Evolutionary conservation across 92 coral and sea anemone species (phyloP).

Genomic region (Heteractis magnifica): DNA sequence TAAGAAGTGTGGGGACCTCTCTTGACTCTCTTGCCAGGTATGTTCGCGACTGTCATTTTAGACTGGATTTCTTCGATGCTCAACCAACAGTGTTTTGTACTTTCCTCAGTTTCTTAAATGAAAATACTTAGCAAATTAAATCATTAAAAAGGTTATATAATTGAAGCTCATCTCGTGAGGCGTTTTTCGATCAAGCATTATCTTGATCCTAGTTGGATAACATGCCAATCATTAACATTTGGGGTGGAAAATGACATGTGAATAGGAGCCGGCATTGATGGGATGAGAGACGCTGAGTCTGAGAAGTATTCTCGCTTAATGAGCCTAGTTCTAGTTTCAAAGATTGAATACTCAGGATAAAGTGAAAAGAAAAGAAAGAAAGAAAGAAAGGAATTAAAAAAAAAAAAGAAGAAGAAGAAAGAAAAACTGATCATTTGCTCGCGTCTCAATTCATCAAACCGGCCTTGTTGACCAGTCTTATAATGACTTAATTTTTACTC

Average conservation of each 20-base stretch:
- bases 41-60: too few relatives aligned
- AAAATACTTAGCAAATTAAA: slow-evolving; percentile 2
- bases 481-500: background rate
- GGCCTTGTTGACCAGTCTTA: too few relatives aligned
- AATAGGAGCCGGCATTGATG: background rate
- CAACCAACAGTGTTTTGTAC: background rate
- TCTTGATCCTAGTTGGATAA: background rate
- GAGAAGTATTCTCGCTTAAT: background rate
- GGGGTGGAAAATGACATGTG: background rate
- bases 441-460: too few relatives aligned
- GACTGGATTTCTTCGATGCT: too few relatives aligned
- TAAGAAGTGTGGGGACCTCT: background rate
- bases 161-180: background rate
- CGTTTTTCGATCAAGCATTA: background rate
- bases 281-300: background rate
- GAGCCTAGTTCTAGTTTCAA: background rate
- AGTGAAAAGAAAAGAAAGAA: background rate
- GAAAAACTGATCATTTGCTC: background rate
- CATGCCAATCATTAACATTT: background rate
- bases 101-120: background rate
- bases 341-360: background rate
- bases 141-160: background rate
- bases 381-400: background rate
- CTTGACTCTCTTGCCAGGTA: too few relatives aligned
- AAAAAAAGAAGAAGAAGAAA: background rate